Evolutionary conservation across 2,888 invertebrate genomes (phyloP), one percentile per base, ranked within the genome.

Genomic region (Apodemia duryi): DNA sequence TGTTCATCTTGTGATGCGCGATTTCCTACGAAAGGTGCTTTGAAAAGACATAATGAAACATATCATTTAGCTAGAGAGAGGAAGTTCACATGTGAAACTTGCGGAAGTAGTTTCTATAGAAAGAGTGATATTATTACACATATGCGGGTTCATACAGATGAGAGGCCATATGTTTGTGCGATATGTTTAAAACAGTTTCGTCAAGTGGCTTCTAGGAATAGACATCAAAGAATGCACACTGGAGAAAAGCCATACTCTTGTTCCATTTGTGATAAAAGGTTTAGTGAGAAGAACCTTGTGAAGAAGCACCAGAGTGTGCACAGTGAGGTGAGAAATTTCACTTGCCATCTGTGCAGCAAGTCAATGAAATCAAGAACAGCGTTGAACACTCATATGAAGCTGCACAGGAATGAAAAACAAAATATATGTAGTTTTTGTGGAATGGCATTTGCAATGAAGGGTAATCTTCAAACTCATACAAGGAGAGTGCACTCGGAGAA

Each of bases 401-500:
- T 82, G 10, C 92, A 92, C 71, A 79, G 81, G 2, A 88, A 88
- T 71, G 84, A 85, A 21, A 91, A 88, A 62, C 80, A 80, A n/a
- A 84, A 85, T 66, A 76, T 91, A 28, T 92, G 92, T 71, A 88
- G 76, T 65, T 82, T 83, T 65, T 92, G 92, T 66, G 91, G 91
- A 0, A 78, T 81, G 77, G 86, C 92, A 29, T 93, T 93, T 70
- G 87, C 92, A 10, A 85, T 93, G 71, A 92, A 93, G 64, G 94
- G 93, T 2, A 93, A 93, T 67, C 76, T 94, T 10, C 92, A 86
- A 70, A 87, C 86, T 0, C 94, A 94, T 67, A 91, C 93, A 49
- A 84, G 84, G 68, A 85, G 93, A 49, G 91, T 92, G 63, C 94
- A 94, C 66, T 93, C 93, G 0, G 93, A 93, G 65, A 85, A 87